Evolutionary conservation across 92 coral and sea anemone genomes (phyloP), one percentile per base, ranked within the genome.

Genomic region (Meandrina meandrites): DNA sequence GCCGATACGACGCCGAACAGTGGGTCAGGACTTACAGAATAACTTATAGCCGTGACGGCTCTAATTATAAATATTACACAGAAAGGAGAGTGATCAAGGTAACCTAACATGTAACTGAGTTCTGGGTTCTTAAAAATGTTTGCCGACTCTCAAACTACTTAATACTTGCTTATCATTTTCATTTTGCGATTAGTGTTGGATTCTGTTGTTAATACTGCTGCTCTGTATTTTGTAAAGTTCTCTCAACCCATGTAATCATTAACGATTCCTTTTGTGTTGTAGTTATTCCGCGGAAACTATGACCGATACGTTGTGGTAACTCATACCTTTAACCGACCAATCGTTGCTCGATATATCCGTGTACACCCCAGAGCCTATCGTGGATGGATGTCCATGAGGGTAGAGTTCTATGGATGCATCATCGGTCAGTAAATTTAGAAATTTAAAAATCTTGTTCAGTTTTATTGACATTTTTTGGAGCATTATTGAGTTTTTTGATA

Each of bases 381-480:
- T 47, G 79, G 91, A 79, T 94, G 98, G 98, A 89, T 93, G 73
- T 94, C 98, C 36, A 84, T 94, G 96, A 91, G 98, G 71, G 93
- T 85, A 3, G 96, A 94, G 89, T 79, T 93, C 83, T 94, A 89
- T 81, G 98, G 98, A 19, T 94, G 98, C 77, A 88, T 93, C 81
- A 83, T 94, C 17, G 98, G 98, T 94, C 87, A 50, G 96, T 79
- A 47, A 7, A 48, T 48, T 48, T 48, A 4, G 4, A 48, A 70
- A 31, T 30, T 9, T 14, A 22, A 28, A 68, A 68, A 17, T 68
- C 17, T 68, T 68, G 74, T 56, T 56, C 53, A 48, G 11, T 48
- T 48, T 48, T 2, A 40, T 40, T 40, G 45, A 40, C 45, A 40
- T 40, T 40, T 40, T 2, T 40, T 40, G 2, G 45, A 40, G 6